These are phyloP conservation scores for Canis aureus DNA, from an alignment of 2,113 vertebrate genomes.

Conservation along the genomic window DNA sequence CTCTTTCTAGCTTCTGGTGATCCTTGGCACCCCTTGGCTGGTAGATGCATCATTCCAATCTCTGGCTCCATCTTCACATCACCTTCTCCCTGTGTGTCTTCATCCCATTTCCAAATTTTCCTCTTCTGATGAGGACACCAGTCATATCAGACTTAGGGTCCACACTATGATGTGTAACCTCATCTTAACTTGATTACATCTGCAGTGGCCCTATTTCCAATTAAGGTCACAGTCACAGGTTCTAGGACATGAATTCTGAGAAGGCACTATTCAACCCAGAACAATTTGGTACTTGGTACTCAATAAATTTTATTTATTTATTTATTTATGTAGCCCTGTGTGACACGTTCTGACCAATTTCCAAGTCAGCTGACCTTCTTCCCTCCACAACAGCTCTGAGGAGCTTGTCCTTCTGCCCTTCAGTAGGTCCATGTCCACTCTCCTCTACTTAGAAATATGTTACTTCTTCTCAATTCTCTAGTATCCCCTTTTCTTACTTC, in stretches of 20 bases:
- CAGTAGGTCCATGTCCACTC: not conserved
- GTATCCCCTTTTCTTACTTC: not conserved
- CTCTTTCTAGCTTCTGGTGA: not conserved
- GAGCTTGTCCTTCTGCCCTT: not conserved
- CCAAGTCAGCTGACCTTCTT: not conserved
- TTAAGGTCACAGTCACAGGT: not conserved
- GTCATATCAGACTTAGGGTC: not conserved
- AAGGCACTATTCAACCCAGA: not conserved
- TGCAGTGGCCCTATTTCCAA: not conserved
- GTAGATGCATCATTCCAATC: not conserved
- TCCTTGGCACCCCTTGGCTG: not conserved
- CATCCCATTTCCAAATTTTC: not conserved
- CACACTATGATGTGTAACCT: not conserved
- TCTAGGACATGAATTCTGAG: not conserved
- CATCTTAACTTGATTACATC: not conserved
- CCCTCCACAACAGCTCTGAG: not conserved
- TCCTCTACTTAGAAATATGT: conserved; percentile 1
- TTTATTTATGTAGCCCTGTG: not conserved
- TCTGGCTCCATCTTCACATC: not conserved
- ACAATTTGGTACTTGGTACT: not conserved
- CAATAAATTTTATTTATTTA: not conserved
- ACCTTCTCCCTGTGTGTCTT: not conserved
- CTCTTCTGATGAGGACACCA: not conserved
- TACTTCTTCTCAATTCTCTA: not conserved
- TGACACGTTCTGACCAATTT: not conserved